phyloP scores from a whole-genome alignment of 1,140 invertebrate species.

The Drosophila parabipectinata region DNA sequence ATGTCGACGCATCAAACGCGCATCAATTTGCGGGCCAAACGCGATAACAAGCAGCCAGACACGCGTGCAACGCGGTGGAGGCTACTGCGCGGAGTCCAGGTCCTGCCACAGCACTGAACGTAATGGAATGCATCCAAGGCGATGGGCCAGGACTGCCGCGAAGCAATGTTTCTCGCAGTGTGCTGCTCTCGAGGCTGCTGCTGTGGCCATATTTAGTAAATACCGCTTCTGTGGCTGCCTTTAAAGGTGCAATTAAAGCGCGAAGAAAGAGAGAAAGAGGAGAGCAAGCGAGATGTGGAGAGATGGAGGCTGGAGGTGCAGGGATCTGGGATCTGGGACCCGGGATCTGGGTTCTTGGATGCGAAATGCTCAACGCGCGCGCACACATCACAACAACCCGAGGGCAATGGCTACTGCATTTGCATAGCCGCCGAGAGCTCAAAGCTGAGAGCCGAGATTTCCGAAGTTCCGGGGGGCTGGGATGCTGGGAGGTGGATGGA shows the following conservation, averaged over 20 bases:
- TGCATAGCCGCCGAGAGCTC: slow-evolving; percentile 75
- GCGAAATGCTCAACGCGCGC: slow-evolving; percentile 55
- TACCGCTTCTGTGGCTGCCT: slow-evolving; percentile 80
- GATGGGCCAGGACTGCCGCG: too few relatives aligned
- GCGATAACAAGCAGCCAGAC: slow-evolving; percentile 71
- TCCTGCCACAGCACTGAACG: background rate
- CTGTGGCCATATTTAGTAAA: slow-evolving; percentile 80
- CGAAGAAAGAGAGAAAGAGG: slow-evolving; percentile 42
- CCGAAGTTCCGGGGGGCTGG: background rate
- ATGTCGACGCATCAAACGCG: slow-evolving; percentile 68
- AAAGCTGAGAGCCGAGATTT: slow-evolving; percentile 25
- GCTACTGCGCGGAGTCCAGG: slow-evolving; percentile 25
- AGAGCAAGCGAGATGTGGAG: background rate
- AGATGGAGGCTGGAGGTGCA: slow-evolving; percentile 4
- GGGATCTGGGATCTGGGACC: slow-evolving; percentile 6
- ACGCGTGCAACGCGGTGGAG: slow-evolving; percentile 65
- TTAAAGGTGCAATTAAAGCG: slow-evolving; percentile 81
- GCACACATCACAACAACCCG: slow-evolving; percentile 82
- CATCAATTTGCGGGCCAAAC: slow-evolving; percentile 72
- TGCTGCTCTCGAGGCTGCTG: slow-evolving; percentile 16
- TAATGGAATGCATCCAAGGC: too few relatives aligned
- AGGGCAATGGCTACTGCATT: slow-evolving; percentile 84
- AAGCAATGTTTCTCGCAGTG: slow-evolving; percentile 12
- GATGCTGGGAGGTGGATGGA: background rate
- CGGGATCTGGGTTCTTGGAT: background rate